Evolutionary conservation across 2,113 vertebrate genomes (phyloP), one percentile per base, ranked within the genome.

Genomic region (Hydrochoerus hydrochaeris): DNA sequence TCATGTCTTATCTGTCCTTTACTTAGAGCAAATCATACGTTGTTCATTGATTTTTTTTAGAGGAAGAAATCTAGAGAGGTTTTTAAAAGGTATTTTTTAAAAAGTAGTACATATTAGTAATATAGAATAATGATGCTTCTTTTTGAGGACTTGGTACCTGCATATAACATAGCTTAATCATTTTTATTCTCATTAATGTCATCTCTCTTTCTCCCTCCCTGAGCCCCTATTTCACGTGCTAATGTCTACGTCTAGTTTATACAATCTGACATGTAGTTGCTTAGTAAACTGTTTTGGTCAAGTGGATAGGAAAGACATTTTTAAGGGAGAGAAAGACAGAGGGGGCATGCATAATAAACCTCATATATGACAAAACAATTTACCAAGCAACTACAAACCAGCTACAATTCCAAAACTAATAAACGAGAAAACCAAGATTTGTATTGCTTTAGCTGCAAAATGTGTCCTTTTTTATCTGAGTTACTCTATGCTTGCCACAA

Each of bases 291-390:
- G 16, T 69, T 96, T 90, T 83, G 77, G 32, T 41, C 73, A 73
- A 78, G 60, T 92, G 82, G 71, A 14, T 24, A 20, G 49, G 7
- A 85, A 93, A 62, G 52, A 82, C 49, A 28, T 7, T 60, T n/a
- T 62, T 85, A 88, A 90, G 49, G 38, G 52, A 97, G 2, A 54
- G 46, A 94, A 91, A 96, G 87, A 38, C 52, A 93, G 60, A 82
- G 38, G 24, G 7, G 28, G 16, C 41, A 93, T 85, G 69, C 22
- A 83, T 35, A 86, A 49, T 17, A 94, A 85, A 91, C 38, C 60
- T 16, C 16, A 54, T 83, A 75, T 85, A 85, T 90, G 32, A 67
- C 63, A 32, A 67, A 67, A 35, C 16, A 14, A 32, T 62, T 28
- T 28, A 11, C 60, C 28, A 62, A 62, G 60, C 60, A 62, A 62